Evolutionary conservation across 1,140 invertebrate species (phyloP), one percentile per base, ranked within the genome.

Genomic region (Aphidius gifuensis): DNA sequence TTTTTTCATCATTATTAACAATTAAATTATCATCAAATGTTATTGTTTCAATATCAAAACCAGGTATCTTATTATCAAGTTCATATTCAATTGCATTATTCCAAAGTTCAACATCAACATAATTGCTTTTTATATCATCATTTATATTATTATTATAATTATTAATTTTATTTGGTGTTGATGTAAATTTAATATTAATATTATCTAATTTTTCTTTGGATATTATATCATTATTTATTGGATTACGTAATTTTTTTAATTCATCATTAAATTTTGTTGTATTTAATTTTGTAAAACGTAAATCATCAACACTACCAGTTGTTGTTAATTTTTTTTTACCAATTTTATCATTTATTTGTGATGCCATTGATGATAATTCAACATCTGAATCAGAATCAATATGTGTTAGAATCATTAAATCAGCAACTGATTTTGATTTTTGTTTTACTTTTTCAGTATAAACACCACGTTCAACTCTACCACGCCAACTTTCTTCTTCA

Each of bases 381-480:
- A 83, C 84, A 66, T 86, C 85, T 3, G 85, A 84, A 67, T 88
- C 87, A 8, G 83, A 85, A 67, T 90, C 88, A 16, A 90, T 88
- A 66, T 88, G 87, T 4, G 88, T 89, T 9, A 90, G 73, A n/a
- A 89, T 81, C 87, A 90, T 89, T 23, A 90, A 75, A 80, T 90
- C 88, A 21, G 88, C 86, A 3, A 89, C 87, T 57, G 87, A 89
- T 74, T 85, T 86, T 0, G 88, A 90, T 72, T 90, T 90, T 46
- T 46, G 8, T 62, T 86, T 84, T 0, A 89, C 87, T 74, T 89
- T 88, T 71, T 88, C 86, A 0, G 86, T 84, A 61, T 88, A 87
- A 55, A 85, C 85, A 5, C 86, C 86, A 51, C 84, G 75, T 74
- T 88, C 87, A 23, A 88, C 84, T 65, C 85, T 80, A 44, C 80